These are phyloP conservation scores for Homarus gammarus DNA, from an alignment of 2,888 invertebrate species.

Conservation along the genomic window DNA sequence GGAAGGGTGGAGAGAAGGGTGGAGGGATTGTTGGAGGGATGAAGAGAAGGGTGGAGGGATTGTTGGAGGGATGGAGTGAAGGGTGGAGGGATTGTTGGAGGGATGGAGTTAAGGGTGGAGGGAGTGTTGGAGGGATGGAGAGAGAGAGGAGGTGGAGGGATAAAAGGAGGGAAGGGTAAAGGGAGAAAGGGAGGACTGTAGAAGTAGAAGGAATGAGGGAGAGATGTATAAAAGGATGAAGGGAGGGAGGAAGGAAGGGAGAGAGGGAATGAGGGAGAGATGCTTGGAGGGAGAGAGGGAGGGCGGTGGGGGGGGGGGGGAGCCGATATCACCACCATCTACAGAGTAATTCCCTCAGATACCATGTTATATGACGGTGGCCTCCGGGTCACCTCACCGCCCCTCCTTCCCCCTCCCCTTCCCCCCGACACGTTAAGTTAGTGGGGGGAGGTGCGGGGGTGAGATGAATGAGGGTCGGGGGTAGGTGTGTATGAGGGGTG, in stretches of 20 bases:
- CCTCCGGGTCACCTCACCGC: neutral
- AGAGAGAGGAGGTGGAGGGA: slow-evolving; percentile 20
- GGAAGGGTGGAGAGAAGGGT: too few relatives aligned
- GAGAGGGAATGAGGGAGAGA: slow-evolving; percentile 11
- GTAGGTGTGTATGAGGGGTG: neutral
- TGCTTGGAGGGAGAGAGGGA: neutral
- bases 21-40: too few relatives aligned
- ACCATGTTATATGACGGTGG: slow-evolving; percentile 57
- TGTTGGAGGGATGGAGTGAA: neutral
- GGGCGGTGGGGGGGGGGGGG: neutral
- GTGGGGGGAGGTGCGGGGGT: too few relatives aligned
- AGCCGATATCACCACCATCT: slow-evolving; percentile 39
- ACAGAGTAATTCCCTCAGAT: slow-evolving; percentile 52
- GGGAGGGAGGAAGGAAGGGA: slow-evolving; percentile 7
- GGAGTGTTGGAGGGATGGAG: neutral
- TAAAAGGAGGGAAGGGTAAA: neutral
- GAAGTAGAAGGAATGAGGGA: slow-evolving; percentile 13
- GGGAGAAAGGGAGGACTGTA: neutral
- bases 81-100: slow-evolving; percentile 6
- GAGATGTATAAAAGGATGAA: slow-evolving; percentile 28
- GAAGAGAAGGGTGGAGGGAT: too few relatives aligned
- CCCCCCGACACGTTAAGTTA: neutral
- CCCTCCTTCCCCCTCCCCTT: neutral
- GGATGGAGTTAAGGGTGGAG: neutral
- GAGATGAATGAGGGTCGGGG: too few relatives aligned